A percentile compares a stretch with the other conserved stretches of the same genome.
These are phyloP conservation scores for Daphoenositta chrysoptera DNA, from an alignment of 2,113 vertebrate species.

Conservation along the genomic window DNA sequence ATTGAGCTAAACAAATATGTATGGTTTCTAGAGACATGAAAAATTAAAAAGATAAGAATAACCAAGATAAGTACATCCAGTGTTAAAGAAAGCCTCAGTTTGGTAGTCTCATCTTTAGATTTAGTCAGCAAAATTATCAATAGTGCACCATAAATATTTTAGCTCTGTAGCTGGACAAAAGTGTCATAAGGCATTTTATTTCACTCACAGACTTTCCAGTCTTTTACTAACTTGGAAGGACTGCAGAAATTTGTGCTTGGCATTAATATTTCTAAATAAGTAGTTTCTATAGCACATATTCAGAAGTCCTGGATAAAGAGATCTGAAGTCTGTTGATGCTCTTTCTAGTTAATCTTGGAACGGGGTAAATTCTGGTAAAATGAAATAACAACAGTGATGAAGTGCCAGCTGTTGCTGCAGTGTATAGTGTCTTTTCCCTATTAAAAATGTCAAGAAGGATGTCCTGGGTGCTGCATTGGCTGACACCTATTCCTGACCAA, in stretches of 20 bases:
- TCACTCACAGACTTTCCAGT: neutral
- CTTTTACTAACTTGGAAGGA: neutral
- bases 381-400: neutral
- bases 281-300: neutral
- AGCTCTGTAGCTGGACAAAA: neutral
- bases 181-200: neutral
- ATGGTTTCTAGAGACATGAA: neutral
- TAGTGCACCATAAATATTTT: neutral
- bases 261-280: neutral
- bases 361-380: neutral
- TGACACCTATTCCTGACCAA: neutral
- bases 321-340: neutral
- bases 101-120: neutral
- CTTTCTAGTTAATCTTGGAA: neutral
- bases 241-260: neutral
- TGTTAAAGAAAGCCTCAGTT: neutral
- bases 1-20: neutral
- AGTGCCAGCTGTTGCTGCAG: neutral
- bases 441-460: conserved; percentile 5
- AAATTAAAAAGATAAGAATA: neutral
- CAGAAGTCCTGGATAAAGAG: neutral
- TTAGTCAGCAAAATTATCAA: neutral
- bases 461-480: neutral
- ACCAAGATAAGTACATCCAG: neutral
- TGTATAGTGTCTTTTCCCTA: neutral